These are phyloP conservation scores for Heliocidaris tuberculata DNA, from an alignment of 35 echinoderm and acorn worm species.

Conservation along the genomic window DNA sequence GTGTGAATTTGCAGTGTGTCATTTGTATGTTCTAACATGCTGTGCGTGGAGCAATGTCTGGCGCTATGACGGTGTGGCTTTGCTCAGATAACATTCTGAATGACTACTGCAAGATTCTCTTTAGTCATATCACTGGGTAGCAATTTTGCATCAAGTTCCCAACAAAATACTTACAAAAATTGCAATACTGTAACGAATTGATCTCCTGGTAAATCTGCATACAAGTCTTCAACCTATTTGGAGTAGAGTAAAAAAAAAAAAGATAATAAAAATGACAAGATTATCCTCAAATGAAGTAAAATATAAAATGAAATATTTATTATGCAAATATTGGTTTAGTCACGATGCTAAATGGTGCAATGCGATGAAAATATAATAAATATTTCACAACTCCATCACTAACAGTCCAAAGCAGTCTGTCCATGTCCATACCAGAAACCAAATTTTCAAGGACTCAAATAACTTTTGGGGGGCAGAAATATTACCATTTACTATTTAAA, in stretches of 20 bases:
- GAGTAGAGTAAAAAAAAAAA: neutral
- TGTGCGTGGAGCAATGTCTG: too few relatives aligned
- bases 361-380: neutral
- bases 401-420: neutral
- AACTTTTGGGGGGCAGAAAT: too few relatives aligned
- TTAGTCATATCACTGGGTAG: too few relatives aligned
- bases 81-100: too few relatives aligned
- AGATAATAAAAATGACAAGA: neutral
- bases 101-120: too few relatives aligned
- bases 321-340: neutral
- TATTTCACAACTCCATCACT: neutral
- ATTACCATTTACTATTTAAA: too few relatives aligned
- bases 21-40: too few relatives aligned
- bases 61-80: too few relatives aligned
- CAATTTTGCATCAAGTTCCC: too few relatives aligned
- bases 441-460: too few relatives aligned
- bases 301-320: neutral
- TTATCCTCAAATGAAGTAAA: neutral
- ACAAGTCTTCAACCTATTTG: conserved; percentile 29
- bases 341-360: neutral
- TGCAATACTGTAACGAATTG: conserved; percentile 36
- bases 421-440: neutral
- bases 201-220: conserved; percentile 22
- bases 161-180: conserved; percentile 24
- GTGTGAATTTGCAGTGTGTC: too few relatives aligned